A percentile compares a stretch with the other conserved stretches of the same genome.
phyloP scores from a whole-genome alignment of 2,797 vertebrate species.

The Huso huso region DNA sequence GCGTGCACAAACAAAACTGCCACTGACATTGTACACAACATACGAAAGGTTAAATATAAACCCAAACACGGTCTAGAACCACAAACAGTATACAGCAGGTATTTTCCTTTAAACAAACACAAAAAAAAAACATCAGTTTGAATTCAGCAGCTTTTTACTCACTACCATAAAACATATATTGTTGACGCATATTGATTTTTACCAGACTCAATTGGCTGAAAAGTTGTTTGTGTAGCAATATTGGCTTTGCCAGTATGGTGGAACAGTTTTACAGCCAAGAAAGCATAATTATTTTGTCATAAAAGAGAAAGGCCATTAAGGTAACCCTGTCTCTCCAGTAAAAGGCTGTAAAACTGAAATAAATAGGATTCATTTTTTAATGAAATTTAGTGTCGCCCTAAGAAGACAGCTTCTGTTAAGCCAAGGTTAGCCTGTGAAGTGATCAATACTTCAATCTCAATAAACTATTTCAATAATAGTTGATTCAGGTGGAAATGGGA shows the following conservation, averaged over 20 bases:
- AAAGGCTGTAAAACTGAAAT: slow-evolving; percentile 55
- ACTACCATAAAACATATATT: slow-evolving; percentile 61
- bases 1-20: too few relatives aligned
- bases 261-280: slow-evolving; percentile 67
- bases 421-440: slow-evolving; percentile 65
- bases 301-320: slow-evolving; percentile 81
- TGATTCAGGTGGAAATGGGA: slow-evolving; percentile 63
- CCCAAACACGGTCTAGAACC: too few relatives aligned
- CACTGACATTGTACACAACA: not conserved
- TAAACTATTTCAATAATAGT: slow-evolving; percentile 80
- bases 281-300: slow-evolving; percentile 95
- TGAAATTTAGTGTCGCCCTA: slow-evolving; percentile 63
- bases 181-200: slow-evolving; percentile 84
- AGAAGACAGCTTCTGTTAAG: slow-evolving; percentile 59
- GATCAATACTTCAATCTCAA: slow-evolving; percentile 87
- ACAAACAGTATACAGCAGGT: too few relatives aligned
- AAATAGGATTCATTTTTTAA: slow-evolving; percentile 49
- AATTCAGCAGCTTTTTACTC: slow-evolving; percentile 66
- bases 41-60: too few relatives aligned
- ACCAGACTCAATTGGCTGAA: slow-evolving; percentile 90
- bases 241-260: slow-evolving; percentile 80
- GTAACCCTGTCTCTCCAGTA: slow-evolving; percentile 75
- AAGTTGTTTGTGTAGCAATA: slow-evolving; percentile 98
- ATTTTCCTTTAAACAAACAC: not conserved
- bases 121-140: slow-evolving; percentile 7